Base-by-base conservation (phyloP, 1,140 invertebrate species). In the Archegozetes longisetosus region DNA sequence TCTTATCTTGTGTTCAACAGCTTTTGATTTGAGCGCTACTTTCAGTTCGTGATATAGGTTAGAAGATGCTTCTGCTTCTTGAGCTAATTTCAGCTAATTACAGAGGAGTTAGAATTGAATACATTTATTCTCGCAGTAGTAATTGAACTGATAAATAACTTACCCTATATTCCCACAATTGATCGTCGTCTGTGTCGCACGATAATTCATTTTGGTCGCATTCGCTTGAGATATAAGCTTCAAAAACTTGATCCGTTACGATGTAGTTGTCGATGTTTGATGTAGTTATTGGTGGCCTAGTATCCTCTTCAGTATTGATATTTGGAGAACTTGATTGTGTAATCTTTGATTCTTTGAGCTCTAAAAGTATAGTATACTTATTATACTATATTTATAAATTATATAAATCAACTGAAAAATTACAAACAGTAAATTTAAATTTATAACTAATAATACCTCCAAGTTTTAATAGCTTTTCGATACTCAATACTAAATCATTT, bases 191-290 rank as follows among this genome's bases (percentile, higher is more conserved):
- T 25, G 26, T 23, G 9, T 26, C 20, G 20, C 6, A 9, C 1
- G 28, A 2, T 17, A 9, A 9, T 12, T 20, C 26, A 40, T 58
- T 49, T 17, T 58, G 17, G 12, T 58, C 57, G 24, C 9, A 13
- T 28, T 58, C n/a, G 22, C 9, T 17, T 14, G 52, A 6, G 13
- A 58, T 51, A 58, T 20, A 58, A n/a, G 57, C 57, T 51, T 58
- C 57, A 32, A 58, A 58, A 9, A 58, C 57, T 58, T 58, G 17
- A 51, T 58, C 57, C 32, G 49, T 25, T 17, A 47, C n/a, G 27
- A 58, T 23, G 22, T 9, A 51, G 4, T 51, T 17, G 17, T 40
- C 32, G 17, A 40, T 17, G 6, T 9, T 40, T 40, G 32, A 9
- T 40, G 32, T 40, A 40, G 17, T 40, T 6, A 9, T 40, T 6